These are phyloP conservation scores for Aquatica leii DNA, from an alignment of 2,888 invertebrate species.

Conservation along the genomic window DNA sequence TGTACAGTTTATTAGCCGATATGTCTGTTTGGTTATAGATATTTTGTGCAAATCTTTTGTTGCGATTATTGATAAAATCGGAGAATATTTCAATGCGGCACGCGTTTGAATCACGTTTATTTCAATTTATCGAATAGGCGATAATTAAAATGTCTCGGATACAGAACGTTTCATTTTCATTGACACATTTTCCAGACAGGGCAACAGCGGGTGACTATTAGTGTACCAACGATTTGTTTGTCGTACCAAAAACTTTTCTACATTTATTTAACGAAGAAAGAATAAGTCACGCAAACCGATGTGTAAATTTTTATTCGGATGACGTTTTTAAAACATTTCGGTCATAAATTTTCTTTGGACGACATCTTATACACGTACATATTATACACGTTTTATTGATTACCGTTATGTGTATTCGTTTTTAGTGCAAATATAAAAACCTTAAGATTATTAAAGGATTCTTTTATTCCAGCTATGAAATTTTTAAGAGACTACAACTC, in stretches of 20 bases:
- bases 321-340: conserved; percentile 21
- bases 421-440: conserved; percentile 22
- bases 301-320: conserved; percentile 11
- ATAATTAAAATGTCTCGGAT: conserved; percentile 28
- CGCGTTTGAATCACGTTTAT: conserved; percentile 25
- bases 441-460: conserved; percentile 19
- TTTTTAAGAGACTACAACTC: conserved; percentile 13
- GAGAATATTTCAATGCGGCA: conserved; percentile 9
- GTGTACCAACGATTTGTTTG: conserved; percentile 1
- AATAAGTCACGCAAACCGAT: conserved; percentile 16
- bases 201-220: conserved; percentile 29
- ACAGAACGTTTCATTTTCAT: conserved; percentile 25
- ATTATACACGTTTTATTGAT: conserved; percentile 13
- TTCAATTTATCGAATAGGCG: conserved; percentile 33
- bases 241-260: background rate
- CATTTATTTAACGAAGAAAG: background rate
- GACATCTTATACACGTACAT: conserved; percentile 6
- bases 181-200: conserved; percentile 34
- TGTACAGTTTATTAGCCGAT: conserved; percentile 21
- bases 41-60: background rate
- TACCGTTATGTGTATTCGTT: conserved; percentile 13
- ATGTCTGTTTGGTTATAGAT: background rate
- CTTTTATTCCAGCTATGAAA: conserved; percentile 22
- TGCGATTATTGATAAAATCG: background rate
- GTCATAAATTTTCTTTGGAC: conserved; percentile 18